Evolutionary conservation across 2,113 vertebrate species (phyloP), one percentile per base, ranked within the genome.

Genomic region (Myrmophylax atrothorax): DNA sequence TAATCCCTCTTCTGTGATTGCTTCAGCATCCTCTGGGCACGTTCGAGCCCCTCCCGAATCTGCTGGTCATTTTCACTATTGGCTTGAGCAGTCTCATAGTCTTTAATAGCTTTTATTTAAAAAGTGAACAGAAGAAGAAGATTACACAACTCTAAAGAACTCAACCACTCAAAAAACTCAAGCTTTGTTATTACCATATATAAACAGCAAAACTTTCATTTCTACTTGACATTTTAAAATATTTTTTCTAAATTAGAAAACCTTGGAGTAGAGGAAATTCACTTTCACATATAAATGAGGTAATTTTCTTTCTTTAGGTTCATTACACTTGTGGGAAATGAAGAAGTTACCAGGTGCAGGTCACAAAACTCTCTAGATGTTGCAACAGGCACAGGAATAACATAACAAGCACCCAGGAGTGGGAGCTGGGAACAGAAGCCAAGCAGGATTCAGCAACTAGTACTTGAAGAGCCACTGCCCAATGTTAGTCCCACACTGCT

Each of bases 1-100:
- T 99, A 99, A 97, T 99, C 99, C 94, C 98, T 98, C 96, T 99
- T 99, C 97, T 99, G 98, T 3, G 99, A 99, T 96, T 99, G 99
- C 94, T 99, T 99, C 94, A 99, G 93, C 68, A 99, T 98, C 84
- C 98, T 98, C 92, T 99, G 99, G 64, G 99, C 99, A 98, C 97
- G 98, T 86, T 99, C 99, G 55, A 99, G 97, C 26, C 98, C 99
- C 98, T 99, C 99, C 79, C 98, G 99, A 83, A 99, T 98, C 96
- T 99, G 98, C 63, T 98, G 99, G 94, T 99, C 99, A 56, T 99
- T 99, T 91, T 99, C 99, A 47, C 97, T 99, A 84, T 98, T 98
- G 93, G 99, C 98, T 68, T 98, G 98, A 17, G 99, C 99, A 17
- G 96, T 98, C 97, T 99, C 99, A 25, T 98, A 99, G 96, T 99